Evolutionary conservation across 2,113 vertebrate genomes (phyloP).

Genomic region (Callopanchax toddi): DNA sequence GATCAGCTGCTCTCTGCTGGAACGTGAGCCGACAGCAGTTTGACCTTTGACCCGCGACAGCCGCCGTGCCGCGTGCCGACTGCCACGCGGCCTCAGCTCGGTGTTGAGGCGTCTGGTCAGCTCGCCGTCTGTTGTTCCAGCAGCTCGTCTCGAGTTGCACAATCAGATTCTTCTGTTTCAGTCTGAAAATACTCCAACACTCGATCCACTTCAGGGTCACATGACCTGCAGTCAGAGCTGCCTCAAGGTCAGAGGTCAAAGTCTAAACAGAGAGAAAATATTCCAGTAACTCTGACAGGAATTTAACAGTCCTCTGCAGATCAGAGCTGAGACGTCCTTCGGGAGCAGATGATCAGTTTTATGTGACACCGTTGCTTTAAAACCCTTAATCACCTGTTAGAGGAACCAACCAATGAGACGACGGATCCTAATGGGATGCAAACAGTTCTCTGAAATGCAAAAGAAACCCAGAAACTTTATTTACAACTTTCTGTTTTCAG

Average conservation of each 20-base stretch:
- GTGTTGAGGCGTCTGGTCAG: neutral
- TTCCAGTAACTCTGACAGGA: neutral
- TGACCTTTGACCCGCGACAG: constrained; percentile 10
- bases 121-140: neutral
- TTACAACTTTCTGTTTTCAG: too few species aligned
- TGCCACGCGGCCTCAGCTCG: neutral
- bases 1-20: neutral
- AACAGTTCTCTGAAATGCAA: too few species aligned
- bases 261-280: neutral
- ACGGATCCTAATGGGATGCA: too few species aligned
- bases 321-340: neutral
- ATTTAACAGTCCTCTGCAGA: neutral
- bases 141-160: neutral
- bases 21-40: too few species aligned
- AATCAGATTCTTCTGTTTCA: neutral
- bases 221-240: neutral
- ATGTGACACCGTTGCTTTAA: too few species aligned
- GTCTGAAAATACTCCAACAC: constrained; percentile 37
- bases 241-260: constrained; percentile 20
- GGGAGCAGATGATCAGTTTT: too few species aligned
- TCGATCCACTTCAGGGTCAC: neutral
- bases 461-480: too few species aligned
- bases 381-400: too few species aligned
- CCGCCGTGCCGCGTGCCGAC: neutral
- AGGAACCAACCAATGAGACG: too few species aligned